A percentile compares a stretch with the other conserved stretches of the same genome.
Conservation (phyloP, 2,888 invertebrate genomes). For the Erpobdella octoculata region DNA sequence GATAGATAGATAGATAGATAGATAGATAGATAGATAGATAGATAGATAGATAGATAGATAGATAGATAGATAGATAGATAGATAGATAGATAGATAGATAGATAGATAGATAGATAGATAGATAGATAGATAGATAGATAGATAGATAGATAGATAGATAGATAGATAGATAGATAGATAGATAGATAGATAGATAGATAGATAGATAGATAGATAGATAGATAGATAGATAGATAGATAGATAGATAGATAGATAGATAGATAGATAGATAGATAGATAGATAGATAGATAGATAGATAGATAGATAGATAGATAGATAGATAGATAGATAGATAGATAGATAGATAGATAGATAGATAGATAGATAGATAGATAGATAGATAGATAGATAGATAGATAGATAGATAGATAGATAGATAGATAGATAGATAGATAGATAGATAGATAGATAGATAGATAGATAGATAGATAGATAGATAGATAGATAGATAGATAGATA, state of each 20-base stretch:
- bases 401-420: neutral
- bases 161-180: neutral
- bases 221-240: conserved; percentile 5
- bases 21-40: conserved; percentile 12
- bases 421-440: conserved; percentile 5
- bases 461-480: conserved; percentile 5
- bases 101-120: conserved; percentile 4
- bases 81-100: conserved; percentile 7
- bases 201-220: conserved; percentile 11
- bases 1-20: conserved; percentile 2
- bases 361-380: conserved; percentile 4
- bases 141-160: conserved; percentile 2
- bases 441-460: conserved; percentile 11
- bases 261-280: conserved; percentile 12
- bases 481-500: conserved; percentile 2
- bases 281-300: neutral
- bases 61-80: conserved; percentile 12
- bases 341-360: conserved; percentile 4
- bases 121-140: conserved; percentile 4
- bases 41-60: neutral
- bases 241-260: conserved; percentile 2
- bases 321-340: conserved; percentile 7
- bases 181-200: conserved; percentile 5
- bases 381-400: conserved; percentile 2
- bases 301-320: conserved; percentile 12